These are phyloP conservation scores for Drosophila albomicans DNA, from an alignment of 1,140 invertebrate genomes.

Conservation along the genomic window DNA sequence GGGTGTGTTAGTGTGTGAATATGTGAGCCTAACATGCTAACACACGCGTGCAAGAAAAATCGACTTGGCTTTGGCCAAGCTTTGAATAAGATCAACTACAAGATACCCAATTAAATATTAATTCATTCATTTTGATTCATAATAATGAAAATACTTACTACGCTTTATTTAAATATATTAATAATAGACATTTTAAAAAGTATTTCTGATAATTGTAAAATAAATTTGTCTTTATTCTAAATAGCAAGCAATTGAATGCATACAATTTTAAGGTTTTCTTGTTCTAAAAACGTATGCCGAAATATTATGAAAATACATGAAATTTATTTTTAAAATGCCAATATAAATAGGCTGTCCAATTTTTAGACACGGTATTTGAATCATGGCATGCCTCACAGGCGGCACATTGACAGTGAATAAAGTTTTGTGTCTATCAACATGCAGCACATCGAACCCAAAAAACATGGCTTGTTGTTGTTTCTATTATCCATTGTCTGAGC, in stretches of 20 bases:
- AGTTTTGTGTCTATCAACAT: constrained; percentile 52
- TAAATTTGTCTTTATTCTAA: no score
- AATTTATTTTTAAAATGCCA: not conserved
- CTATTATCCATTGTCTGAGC: constrained; percentile 13
- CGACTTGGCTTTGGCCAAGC: constrained; percentile 2
- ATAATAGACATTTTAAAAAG: not conserved
- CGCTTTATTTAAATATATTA: no score
- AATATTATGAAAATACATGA: no score
- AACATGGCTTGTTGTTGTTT: constrained; percentile 31
- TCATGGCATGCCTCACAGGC: not conserved
- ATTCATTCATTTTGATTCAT: not conserved
- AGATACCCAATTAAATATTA: not conserved
- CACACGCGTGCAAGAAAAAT: constrained; percentile 62
- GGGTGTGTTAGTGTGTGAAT: constrained; percentile 30
- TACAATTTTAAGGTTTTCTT: no score
- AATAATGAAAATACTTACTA: no score
- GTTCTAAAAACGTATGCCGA: no score
- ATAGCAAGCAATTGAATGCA: no score
- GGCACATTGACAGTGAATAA: constrained; percentile 47
- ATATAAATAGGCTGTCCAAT: not conserved
- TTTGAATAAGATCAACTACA: not conserved
- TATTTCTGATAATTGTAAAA: no score
- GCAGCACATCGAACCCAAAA: constrained; percentile 43
- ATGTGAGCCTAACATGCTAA: constrained; percentile 43
- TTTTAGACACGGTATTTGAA: constrained; percentile 18